Base-by-base conservation (phyloP, 2,888 invertebrate genomes). In the Noctua janthina region DNA sequence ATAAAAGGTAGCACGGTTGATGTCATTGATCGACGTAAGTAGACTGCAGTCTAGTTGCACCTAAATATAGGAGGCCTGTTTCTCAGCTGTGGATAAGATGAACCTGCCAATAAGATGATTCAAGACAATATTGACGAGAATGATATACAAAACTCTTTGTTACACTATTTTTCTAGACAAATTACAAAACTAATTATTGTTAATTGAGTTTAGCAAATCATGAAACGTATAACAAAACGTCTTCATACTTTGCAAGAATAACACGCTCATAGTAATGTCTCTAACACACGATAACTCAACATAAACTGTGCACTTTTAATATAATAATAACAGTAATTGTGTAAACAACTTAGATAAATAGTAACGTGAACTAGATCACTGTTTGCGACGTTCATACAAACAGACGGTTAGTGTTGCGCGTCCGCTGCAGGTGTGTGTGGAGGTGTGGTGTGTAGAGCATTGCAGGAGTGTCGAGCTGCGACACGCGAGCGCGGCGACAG, bases 211-310 rank as follows among this genome's bases (percentile, higher is more conserved):
- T 6, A 46, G 20, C 29, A 7, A 59, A 51, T 59, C 1, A 46
- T 56, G 70, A 49, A 70, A 39, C 6, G 4, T 59, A 7, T 64
- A 64, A 64, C 62, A 64, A 6, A 46, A 35, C 15, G 6, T 76
- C n/a, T 62, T 76, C 11, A 13, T 51, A 43, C 15, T n/a, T 54
- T 78, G 1, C 11, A 35, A 59, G 1, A 56, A 49, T 49, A 13
- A 23, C 7, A 20, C 35, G 2, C 46, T 54, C 46, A 23, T 35
- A n/a, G 49, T 74, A 68, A 71, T 78, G 70, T 74, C 86, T 85
- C 72, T 75, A 75, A 82, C 86, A 86, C 83, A 82, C 78, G 72
- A 75, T 78, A 82, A 76, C 76, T 75, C 72, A 76, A 86, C 43
- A 73, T 62, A 13, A 56, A 70, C 76, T 73, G 49, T 67, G 46